phyloP scores from a whole-genome alignment of 1,140 invertebrate genomes.

The Brachionus calyciflorus region DNA sequence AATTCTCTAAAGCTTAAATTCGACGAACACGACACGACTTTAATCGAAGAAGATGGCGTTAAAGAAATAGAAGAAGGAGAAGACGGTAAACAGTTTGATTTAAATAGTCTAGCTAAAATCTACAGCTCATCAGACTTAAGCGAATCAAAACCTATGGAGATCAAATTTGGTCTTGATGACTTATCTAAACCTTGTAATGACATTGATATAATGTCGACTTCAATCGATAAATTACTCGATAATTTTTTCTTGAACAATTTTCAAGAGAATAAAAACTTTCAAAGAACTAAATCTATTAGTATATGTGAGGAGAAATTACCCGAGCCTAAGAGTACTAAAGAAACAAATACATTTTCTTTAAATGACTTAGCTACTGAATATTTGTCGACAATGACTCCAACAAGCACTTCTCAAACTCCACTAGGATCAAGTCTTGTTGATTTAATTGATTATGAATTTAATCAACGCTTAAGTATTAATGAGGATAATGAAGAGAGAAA shows the following conservation, averaged over 20 bases:
- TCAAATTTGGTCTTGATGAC: neutral
- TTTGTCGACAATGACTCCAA: slow-evolving; percentile 3
- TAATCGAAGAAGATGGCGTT: neutral
- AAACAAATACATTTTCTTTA: slow-evolving; percentile 22
- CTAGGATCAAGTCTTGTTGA: slow-evolving; percentile 17
- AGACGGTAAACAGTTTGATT: slow-evolving; percentile 37
- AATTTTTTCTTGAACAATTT: slow-evolving; percentile 26
- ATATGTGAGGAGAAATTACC: neutral
- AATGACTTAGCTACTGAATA: slow-evolving; percentile 34
- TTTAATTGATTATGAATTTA: slow-evolving; percentile 32
- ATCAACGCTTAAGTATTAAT: neutral
- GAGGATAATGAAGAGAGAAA: slow-evolving; percentile 29
- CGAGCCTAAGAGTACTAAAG: neutral
- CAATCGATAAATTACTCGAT: slow-evolving; percentile 30
- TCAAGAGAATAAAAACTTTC: neutral
- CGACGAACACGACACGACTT: slow-evolving; percentile 2
- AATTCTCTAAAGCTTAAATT: neutral
- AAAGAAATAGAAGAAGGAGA: slow-evolving; percentile 20
- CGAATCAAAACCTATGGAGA: neutral
- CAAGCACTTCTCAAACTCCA: slow-evolving; percentile 9
- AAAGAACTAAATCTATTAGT: slow-evolving; percentile 32
- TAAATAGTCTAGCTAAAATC: slow-evolving; percentile 14
- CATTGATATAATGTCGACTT: slow-evolving; percentile 13
- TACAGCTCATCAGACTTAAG: neutral
- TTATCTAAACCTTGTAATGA: neutral